phyloP scores from a whole-genome alignment of 2,888 invertebrate genomes.

The Trypoxylon attenuatum region DNA sequence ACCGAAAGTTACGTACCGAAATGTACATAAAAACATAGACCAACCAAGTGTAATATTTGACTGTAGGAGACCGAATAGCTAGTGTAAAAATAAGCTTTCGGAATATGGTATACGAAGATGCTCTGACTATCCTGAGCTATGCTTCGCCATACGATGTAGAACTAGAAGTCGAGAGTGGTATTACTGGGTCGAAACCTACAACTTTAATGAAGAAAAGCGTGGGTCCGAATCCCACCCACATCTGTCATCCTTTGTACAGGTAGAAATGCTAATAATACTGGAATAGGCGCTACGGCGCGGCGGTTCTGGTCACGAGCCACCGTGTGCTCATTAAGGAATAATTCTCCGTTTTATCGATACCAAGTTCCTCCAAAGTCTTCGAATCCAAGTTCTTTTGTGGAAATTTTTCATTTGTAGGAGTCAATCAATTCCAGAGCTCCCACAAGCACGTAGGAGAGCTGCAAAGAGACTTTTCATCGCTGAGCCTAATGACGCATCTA shows the following conservation, averaged over 20 bases:
- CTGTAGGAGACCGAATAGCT: constrained; percentile 89
- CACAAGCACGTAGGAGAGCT: constrained; percentile 75
- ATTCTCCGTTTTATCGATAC: too few species aligned
- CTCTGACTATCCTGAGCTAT: constrained; percentile 90
- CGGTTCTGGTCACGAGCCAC: too few species aligned
- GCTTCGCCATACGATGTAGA: constrained; percentile 93
- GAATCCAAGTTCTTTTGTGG: not conserved
- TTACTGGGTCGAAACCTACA: constrained; percentile 69
- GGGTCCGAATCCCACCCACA: constrained; percentile 72
- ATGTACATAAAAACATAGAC: not conserved
- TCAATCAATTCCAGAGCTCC: constrained; percentile 87
- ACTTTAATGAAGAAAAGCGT: constrained; percentile 72
- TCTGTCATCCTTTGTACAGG: constrained; percentile 84
- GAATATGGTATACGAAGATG: constrained; percentile 93
- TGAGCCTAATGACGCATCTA: constrained; percentile 73
- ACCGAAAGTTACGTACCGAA: too few species aligned
- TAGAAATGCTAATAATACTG: not conserved
- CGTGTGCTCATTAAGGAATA: too few species aligned
- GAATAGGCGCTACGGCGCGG: too few species aligned
- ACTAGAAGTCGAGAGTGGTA: constrained; percentile 82
- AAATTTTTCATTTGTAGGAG: constrained; percentile 73
- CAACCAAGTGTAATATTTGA: not conserved
- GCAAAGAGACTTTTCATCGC: constrained; percentile 72
- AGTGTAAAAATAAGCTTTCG: constrained; percentile 91
- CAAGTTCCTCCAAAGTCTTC: too few species aligned